phyloP scores from a whole-genome alignment of 2,113 vertebrate genomes.

The Otis tarda region DNA sequence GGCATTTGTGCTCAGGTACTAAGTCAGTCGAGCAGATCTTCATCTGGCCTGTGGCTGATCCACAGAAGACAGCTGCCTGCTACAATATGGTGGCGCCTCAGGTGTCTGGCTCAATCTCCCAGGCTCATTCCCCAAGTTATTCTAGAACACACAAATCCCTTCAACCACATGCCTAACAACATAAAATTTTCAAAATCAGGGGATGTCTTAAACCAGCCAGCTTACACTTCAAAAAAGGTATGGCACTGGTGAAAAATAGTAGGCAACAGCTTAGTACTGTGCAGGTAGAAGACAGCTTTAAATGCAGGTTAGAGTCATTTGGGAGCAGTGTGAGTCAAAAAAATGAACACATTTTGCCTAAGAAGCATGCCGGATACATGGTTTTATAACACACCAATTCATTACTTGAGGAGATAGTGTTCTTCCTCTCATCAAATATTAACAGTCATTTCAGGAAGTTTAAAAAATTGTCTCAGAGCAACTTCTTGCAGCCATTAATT shows the following conservation, averaged over 20 bases:
- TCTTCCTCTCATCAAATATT: conserved; percentile 77
- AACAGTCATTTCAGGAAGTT: conserved; percentile 70
- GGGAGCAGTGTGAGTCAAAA: neutral
- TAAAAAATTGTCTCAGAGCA: conserved; percentile 75
- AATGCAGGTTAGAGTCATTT: neutral
- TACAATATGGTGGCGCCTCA: neutral
- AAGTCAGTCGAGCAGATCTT: neutral
- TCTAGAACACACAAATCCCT: neutral
- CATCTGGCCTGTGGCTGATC: neutral
- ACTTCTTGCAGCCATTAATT: conserved; percentile 76
- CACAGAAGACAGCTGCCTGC: neutral
- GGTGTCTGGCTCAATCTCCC: neutral
- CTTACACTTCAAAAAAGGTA: neutral
- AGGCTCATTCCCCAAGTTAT: neutral
- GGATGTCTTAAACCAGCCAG: neutral
- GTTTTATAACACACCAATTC: conserved; percentile 56
- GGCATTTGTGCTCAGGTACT: neutral
- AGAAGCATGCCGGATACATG: neutral
- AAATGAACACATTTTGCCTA: conserved; percentile 10
- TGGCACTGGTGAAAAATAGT: neutral
- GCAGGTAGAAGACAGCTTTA: neutral
- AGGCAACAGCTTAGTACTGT: neutral
- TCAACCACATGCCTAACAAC: neutral
- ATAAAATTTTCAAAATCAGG: neutral
- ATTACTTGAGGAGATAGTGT: conserved; percentile 68